Evolutionary conservation across 1,140 invertebrate genomes (phyloP).

Genomic region (Berghia stephanieae): DNA sequence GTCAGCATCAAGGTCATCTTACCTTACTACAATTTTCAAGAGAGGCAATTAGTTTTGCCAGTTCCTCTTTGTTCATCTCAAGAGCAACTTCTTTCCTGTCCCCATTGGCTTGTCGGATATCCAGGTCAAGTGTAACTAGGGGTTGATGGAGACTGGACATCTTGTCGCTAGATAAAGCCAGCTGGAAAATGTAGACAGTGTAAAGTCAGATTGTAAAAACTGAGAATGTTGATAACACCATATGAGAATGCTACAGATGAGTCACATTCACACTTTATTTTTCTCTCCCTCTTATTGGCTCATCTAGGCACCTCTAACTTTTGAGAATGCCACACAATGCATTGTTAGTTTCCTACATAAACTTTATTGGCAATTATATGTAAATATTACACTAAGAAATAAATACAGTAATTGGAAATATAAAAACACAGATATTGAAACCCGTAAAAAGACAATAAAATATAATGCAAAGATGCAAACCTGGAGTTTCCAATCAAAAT

Average conservation of each 20-base stretch:
- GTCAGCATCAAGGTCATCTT: no score
- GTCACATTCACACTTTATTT: no score
- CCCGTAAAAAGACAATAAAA: constrained; percentile 13
- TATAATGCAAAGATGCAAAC: constrained; percentile 34
- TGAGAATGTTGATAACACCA: constrained; percentile 63
- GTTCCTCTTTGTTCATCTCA: constrained; percentile 49
- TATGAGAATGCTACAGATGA: constrained; percentile 50
- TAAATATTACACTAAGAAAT: no score
- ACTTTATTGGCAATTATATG: no score
- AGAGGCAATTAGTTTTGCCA: constrained; percentile 48
- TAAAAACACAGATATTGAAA: no score
- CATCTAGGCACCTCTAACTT: no score
- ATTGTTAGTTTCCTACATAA: no score
- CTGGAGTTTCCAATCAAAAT: constrained; percentile 64
- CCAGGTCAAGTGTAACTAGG: constrained; percentile 46
- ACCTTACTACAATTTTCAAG: constrained; percentile 57
- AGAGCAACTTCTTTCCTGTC: constrained; percentile 40
- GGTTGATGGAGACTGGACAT: constrained; percentile 53
- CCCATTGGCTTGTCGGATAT: constrained; percentile 36
- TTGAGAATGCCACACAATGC: no score
- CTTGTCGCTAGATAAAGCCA: constrained; percentile 57
- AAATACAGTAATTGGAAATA: no score
- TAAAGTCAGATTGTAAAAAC: constrained; percentile 39
- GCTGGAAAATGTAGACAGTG: constrained; percentile 33
- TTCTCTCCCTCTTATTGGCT: no score